Evolutionary conservation across 2,797 vertebrate species (phyloP).

Genomic region (Arremon aurantiirostris): DNA sequence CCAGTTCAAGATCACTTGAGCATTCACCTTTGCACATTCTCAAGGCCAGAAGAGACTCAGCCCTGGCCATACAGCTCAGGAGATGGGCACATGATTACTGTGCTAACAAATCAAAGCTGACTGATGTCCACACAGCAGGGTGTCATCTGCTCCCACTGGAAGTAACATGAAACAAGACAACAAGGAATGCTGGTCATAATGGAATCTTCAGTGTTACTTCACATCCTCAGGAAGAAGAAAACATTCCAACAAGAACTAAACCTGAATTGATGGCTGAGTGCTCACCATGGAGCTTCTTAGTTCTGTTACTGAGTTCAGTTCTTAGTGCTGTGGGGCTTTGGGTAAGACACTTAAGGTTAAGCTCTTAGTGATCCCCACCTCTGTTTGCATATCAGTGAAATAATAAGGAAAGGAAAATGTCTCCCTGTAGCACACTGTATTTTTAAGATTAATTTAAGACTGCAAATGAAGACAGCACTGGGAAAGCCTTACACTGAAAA

Average conservation of each 20-base stretch:
- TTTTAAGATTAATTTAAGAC: conserved; percentile 26
- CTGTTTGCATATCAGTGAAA: background rate
- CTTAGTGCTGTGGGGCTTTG: background rate
- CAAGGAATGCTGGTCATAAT: background rate
- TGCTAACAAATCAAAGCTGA: background rate
- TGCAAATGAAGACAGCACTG: background rate
- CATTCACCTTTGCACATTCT: background rate
- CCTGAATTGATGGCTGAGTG: background rate
- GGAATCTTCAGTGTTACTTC: background rate
- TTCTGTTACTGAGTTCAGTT: background rate
- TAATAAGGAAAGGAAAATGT: conserved; percentile 1
- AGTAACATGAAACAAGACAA: background rate
- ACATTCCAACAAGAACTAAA: background rate
- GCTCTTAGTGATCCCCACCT: background rate
- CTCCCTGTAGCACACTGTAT: background rate
- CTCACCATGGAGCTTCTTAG: background rate
- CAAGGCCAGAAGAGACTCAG: background rate
- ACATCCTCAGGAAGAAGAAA: background rate
- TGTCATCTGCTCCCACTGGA: background rate
- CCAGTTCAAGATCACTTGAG: background rate
- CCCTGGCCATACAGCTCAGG: background rate
- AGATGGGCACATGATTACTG: background rate
- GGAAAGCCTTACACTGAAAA: background rate
- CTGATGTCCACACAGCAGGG: rapidly evolving
- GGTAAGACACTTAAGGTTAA: background rate